Base-by-base conservation (phyloP, 2,888 invertebrate species). In the Morinoia aosen region DNA sequence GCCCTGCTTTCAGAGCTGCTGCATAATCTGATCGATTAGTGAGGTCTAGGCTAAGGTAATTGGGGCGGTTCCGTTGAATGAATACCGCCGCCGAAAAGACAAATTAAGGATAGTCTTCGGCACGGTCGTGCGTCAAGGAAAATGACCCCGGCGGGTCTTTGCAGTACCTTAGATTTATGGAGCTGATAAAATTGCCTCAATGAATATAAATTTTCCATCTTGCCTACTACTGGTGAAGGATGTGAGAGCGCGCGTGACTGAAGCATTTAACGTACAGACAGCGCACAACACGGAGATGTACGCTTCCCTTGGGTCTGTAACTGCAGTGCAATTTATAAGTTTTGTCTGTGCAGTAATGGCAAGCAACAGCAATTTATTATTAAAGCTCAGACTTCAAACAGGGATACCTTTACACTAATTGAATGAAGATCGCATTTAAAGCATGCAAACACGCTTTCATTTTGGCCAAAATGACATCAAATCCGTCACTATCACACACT, bases 11-110 rank as follows among this genome's bases (percentile, higher is more conserved):
- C 25, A 16, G 33, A 16, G 76, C 25, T 33, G 76, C 76, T 76
- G 76, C 76, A 76, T 76, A 76, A 76, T 76, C 76, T 76, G 76
- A 76, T 76, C 76, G 76, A 76, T 76, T 76, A 76, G 76, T 33
- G 33, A 19, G 76, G 76, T 76, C 33, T 76, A 76, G 76, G 33
- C 76, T 10, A 16, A 33, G 76, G 76, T 76, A 76, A 76, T 76
- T 76, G 76, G 76, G 19, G 76, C 76, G 76, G 19, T 16, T 7
- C 76, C 76, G 25, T 10, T 8, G 76, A 33, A 76, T 16, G 76
- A 76, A 76, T 76, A 76, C 76, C 76, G 33, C 25, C 76, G 25
- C 76, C 76, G 33, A 76, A 76, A 76, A 76, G 33, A 76, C 76
- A 76, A 76, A 25, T 76, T 76, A 76, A 76, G 76, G 61, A 61